Evolutionary conservation across 2,888 invertebrate genomes (phyloP).

Genomic region (Polydesmus complanatus): DNA sequence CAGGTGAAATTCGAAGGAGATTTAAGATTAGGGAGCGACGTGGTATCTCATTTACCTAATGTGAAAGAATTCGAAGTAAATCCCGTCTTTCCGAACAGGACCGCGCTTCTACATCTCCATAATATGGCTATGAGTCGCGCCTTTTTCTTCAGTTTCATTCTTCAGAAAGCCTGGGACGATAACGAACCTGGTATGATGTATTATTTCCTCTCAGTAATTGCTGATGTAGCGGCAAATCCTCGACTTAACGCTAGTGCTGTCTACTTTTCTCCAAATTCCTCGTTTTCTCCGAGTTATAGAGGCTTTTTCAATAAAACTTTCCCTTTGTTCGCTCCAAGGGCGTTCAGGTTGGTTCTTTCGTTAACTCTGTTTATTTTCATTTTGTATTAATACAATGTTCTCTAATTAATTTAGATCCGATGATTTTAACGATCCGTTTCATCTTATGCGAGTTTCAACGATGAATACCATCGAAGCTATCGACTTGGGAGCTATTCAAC

Average conservation of each 20-base stretch:
- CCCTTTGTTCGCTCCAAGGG: constrained; percentile 83
- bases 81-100: constrained; percentile 86
- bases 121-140: constrained; percentile 93
- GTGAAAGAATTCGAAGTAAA: constrained; percentile 89
- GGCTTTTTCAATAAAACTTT: constrained; percentile 94
- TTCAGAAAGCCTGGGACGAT: constrained; percentile 79
- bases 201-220: constrained; percentile 83
- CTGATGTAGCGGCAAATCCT: constrained; percentile 85
- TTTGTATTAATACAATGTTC: not conserved
- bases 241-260: constrained; percentile 83
- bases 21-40: constrained; percentile 64
- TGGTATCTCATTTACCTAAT: constrained; percentile 81
- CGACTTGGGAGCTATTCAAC: constrained; percentile 72
- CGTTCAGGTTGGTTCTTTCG: constrained; percentile 45
- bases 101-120: constrained; percentile 79
- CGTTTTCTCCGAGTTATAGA: constrained; percentile 83
- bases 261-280: constrained; percentile 85
- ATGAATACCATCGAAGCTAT: constrained; percentile 75
- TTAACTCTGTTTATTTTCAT: too few species aligned
- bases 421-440: constrained; percentile 92
- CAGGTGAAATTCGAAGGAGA: constrained; percentile 71
- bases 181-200: constrained; percentile 98
- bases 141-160: constrained; percentile 88
- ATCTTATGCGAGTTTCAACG: constrained; percentile 85
- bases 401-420: constrained; percentile 47